Base-by-base conservation (phyloP, 2,888 invertebrate genomes). In the Drosophila colorata region DNA sequence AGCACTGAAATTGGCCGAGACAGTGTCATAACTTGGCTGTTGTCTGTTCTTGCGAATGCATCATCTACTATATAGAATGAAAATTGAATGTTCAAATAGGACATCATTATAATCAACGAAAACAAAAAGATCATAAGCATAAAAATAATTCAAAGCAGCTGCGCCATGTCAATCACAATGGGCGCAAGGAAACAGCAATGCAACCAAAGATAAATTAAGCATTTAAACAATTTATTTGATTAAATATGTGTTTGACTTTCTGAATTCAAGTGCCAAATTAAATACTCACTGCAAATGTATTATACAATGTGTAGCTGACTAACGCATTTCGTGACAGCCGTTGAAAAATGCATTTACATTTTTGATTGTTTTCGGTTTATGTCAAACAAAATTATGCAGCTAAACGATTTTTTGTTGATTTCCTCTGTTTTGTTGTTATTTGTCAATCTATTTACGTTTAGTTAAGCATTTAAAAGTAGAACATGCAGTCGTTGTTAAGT, bases 141-240 rank as follows among this genome's bases (percentile, higher is more conserved):
- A 49, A 52, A 40, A 59, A 63, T 49, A 44, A 64, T 41, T 40
- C 16, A 74, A 76, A 67, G 55, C 83, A 83, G 87, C 84, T 83
- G 83, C 41, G 83, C 37, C 53, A 46, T 67, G 85, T 65, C 87
- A 87, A 84, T 83, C 85, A 80, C 49, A 65, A 53, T 56, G 33
- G 25, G 41, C 47, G 14, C 35, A 40, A 35, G 41, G 51, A 43
- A 1, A 56, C 43, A 75, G 75, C 75, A 80, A 72, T 80, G 74
- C 48, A 67, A 23, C 69, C 33, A 66, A 37, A 75, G 59, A 80
- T 72, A 67, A 72, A 83, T 86, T 67, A 67, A 31, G 59, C 69
- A 74, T 67, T 80, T 70, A 69, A 69, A 38, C 66, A 72, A 65
- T 69, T 68, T 56, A 66, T 78, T 67, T 74, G 55, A 82, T 70